Evolutionary conservation across 2,113 vertebrate species (phyloP), one percentile per base, ranked within the genome.

Genomic region (Melanerpes aurifrons): DNA sequence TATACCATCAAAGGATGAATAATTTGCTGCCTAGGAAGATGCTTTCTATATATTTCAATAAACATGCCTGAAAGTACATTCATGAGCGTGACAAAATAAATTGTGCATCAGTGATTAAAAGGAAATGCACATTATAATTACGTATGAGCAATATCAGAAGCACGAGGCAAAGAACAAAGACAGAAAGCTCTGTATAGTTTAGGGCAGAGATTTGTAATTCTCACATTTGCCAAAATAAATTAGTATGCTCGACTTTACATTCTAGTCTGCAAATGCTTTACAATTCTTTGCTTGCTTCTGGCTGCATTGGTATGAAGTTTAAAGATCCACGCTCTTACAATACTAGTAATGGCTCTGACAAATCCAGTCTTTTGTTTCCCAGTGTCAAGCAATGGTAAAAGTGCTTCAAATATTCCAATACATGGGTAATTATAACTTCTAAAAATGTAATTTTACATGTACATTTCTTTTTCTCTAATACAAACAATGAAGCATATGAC

Each of bases 111-210:
- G 47, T 80, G 54, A 93, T 89, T 82, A 94, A 95, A 87, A 18
- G 45, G 53, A 89, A 93, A 77, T 56, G 18, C 5, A 21, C 5
- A 37, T 59, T 80, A 28, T 95, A 95, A 94, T 96, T 92, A 96
- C 16, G 12, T 79, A 77, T 79, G 43, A 77, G 40, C 35, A 94
- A 74, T 85, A 84, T 40, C 64, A 71, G 43, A 81, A 93, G 82
- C 43, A 2, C 6, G 64, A 59, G 57, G 12, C 47, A 78, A 78
- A 90, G 61, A 95, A 87, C 35, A 97, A 86, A 95, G 63, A 40
- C 9, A 53, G n/a, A 84, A 92, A 50, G 47, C 61, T 87, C 63
- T 43, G 29, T 67, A 24, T 29, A 57, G 69, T 86, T 95, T 85
- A 83, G 75, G 37, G 68, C 16, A 86, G 70, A 93, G 68, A 91